Evolutionary conservation across 64 coral and sea anemone genomes (phyloP), one percentile per base, ranked within the genome.

Genomic region (Porites australiensis): DNA sequence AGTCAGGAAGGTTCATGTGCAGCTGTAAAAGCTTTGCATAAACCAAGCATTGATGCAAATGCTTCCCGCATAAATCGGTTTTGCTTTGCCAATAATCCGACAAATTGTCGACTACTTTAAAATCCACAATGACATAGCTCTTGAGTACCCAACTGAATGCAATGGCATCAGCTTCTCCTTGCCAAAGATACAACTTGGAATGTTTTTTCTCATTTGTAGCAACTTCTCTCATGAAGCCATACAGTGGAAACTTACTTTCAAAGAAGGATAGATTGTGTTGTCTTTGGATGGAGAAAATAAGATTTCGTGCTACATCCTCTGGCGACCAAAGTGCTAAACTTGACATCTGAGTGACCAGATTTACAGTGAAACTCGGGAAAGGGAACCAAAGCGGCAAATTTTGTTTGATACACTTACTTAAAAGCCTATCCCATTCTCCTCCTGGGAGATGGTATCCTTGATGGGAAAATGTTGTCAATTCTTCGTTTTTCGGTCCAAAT

Each of bases 21-120:
- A 85, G 79, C 69, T 85, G 79, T 47, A 92, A 55, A 20, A 92
- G 79, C 43, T 55, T 51, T 46, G 79, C 90, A 44, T 85, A 75
- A 10, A 85, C 54, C 46, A 92, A 82, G 54, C 90, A 84, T 54
- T 85, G 90, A 8, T 92, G 90, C 45, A 84, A 75, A 46, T 85
- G 52, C 6, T 68, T 71, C 15, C 90, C 90, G 13, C 11, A 84
- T 3, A 50, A 23, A 44, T 85, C 45, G 8, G 69, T 3, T 2
- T 74, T 9, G 4, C 75, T 75, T 5, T 60, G 1, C 79, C 69
- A 75, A 54, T 59, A 83, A 2, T 92, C 70, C 50, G 68, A 89
- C 27, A 63, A 4, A 58, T 2, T 18, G 18, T 92, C 79, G 6
- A 75, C 64, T 3, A 92, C 79, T 66, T 92, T 85, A 50, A 45